Conservation (phyloP, 2,113 vertebrate species). For the Nothobranchius furzeri region DNA sequence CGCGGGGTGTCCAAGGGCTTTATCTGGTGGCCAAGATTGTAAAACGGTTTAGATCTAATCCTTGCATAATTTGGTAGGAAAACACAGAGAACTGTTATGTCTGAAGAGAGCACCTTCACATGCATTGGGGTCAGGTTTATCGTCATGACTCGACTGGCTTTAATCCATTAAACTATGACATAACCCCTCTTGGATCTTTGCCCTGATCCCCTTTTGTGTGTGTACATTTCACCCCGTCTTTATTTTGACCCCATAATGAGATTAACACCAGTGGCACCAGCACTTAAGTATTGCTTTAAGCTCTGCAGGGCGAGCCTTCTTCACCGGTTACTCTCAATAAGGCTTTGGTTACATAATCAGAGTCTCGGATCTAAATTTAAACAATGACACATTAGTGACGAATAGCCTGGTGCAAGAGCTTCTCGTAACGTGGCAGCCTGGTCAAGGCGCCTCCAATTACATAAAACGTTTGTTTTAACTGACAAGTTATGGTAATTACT, state of each 20-base stretch:
- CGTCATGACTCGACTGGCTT: conserved; percentile 45
- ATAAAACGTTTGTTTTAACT: conserved; percentile 21
- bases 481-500: conserved; percentile 49
- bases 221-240: conserved; percentile 59
- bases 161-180: conserved; percentile 66
- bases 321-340: conserved; percentile 57
- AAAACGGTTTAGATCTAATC: conserved; percentile 24
- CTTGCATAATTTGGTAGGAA: conserved; percentile 11
- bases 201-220: conserved; percentile 66
- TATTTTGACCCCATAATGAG: conserved; percentile 64
- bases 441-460: conserved; percentile 41
- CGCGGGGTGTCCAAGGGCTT: conserved; percentile 39
- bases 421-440: conserved; percentile 29
- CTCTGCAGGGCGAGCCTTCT: conserved; percentile 50
- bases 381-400: conserved; percentile 55
- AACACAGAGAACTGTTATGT: conserved; percentile 14
- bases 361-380: conserved; percentile 46
- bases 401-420: conserved; percentile 25
- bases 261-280: conserved; percentile 71
- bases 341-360: conserved; percentile 62
- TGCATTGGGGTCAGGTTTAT: conserved; percentile 59
- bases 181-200: conserved; percentile 48
- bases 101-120: conserved; percentile 9
- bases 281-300: conserved; percentile 65
- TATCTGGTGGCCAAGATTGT: conserved; percentile 46